These are phyloP conservation scores for Caenorhabditis sp. DNA, from an alignment of 2,888 invertebrate species.

Conservation along the genomic window DNA sequence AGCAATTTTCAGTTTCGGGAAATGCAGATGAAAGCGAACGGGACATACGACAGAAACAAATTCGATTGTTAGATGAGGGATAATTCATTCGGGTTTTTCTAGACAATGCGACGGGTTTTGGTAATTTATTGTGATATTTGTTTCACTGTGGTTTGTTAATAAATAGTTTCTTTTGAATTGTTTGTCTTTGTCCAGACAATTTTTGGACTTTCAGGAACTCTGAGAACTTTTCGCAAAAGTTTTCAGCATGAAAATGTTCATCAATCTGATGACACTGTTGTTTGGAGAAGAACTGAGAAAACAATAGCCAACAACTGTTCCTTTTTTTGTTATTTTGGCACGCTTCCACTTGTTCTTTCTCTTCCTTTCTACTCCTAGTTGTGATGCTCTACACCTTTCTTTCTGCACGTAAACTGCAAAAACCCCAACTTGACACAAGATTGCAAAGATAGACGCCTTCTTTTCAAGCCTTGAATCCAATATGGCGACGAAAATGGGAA, in stretches of 20 bases:
- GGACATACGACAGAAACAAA: constrained; percentile 48
- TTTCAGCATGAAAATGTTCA: too few species aligned
- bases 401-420: constrained; percentile 13
- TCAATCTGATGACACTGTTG: neutral
- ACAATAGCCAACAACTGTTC: neutral
- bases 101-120: neutral
- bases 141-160: neutral
- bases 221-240: too few species aligned
- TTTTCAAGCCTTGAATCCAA: constrained; percentile 1
- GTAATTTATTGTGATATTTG: neutral
- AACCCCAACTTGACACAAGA: neutral
- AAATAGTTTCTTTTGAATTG: neutral
- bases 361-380: neutral
- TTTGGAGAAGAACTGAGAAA: neutral
- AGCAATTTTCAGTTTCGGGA: constrained; percentile 45
- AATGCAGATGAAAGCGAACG: constrained; percentile 52
- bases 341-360: neutral
- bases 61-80: constrained; percentile 36
- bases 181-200: neutral
- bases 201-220: neutral
- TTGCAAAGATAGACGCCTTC: constrained; percentile 11
- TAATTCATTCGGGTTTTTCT: constrained; percentile 5
- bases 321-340: neutral
- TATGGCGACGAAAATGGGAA: constrained; percentile 52
- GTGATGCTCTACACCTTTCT: neutral